These are phyloP conservation scores for Emydocephalus ijimae DNA, from an alignment of 2,113 vertebrate genomes.

Conservation along the genomic window DNA sequence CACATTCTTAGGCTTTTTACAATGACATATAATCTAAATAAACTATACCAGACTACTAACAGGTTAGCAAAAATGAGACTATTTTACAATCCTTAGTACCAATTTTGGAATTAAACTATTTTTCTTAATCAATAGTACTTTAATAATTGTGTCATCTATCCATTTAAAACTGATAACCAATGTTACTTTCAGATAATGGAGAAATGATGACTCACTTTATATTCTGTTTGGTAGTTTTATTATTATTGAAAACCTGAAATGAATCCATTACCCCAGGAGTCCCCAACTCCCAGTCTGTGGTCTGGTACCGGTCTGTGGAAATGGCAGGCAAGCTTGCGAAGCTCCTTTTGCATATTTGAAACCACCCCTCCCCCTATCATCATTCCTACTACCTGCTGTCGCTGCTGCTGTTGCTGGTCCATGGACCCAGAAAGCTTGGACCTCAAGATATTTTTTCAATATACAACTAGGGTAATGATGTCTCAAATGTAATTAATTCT, in stretches of 20 bases:
- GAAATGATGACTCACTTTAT: neutral
- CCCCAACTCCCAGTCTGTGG: no score
- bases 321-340: no score
- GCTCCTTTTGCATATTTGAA: no score
- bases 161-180: neutral
- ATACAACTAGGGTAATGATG: neutral
- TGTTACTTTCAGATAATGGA: neutral
- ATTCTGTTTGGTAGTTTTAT: neutral
- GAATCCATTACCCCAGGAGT: neutral
- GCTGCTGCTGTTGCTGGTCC: no score
- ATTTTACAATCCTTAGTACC: neutral
- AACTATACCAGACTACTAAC: neutral
- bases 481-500: neutral
- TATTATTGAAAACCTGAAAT: neutral
- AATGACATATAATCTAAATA: neutral
- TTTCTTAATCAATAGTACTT: neutral
- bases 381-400: no score
- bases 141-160: neutral
- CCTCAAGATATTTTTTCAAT: constrained; percentile 16
- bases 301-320: no score
- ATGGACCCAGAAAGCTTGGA: no score
- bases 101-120: neutral
- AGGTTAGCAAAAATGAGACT: neutral
- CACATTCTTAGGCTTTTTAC: neutral
- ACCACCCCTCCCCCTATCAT: no score